phyloP scores from a whole-genome alignment of 2,888 invertebrate species.

The Drosophila colorata region DNA sequence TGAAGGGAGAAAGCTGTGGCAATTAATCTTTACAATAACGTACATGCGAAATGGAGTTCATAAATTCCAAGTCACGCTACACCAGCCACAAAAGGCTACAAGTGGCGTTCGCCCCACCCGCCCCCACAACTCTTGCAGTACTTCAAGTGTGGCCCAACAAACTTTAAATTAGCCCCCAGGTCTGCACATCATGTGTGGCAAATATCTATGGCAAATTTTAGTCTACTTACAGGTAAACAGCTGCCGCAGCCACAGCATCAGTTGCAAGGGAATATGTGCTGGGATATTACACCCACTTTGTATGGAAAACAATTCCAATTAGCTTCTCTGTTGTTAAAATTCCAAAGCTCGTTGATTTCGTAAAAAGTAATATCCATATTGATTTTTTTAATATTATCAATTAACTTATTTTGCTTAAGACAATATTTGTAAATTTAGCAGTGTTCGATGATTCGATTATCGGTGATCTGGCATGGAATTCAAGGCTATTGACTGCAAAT shows the following conservation, averaged over 20 bases:
- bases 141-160: conserved; percentile 31
- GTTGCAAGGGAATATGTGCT: conserved; percentile 5
- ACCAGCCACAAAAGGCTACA: conserved; percentile 38
- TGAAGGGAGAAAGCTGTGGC: conserved; percentile 52
- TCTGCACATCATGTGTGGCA: conserved; percentile 15
- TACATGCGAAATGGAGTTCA: conserved; percentile 78
- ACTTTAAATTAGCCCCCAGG: conserved; percentile 58
- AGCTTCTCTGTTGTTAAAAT: neutral
- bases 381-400: no score
- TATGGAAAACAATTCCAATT: conserved; percentile 27
- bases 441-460: no score
- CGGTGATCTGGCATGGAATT: no score
- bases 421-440: no score
- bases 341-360: no score
- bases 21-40: conserved; percentile 76
- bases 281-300: conserved; percentile 17
- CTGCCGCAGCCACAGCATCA: conserved; percentile 5
- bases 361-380: no score
- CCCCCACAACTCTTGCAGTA: conserved; percentile 2
- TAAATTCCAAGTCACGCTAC: conserved; percentile 75
- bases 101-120: conserved; percentile 1
- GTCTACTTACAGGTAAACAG: conserved; percentile 30
- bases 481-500: no score
- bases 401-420: no score
- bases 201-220: conserved; percentile 24